Evolutionary conservation across 2,888 invertebrate species (phyloP), one percentile per base, ranked within the genome.

Genomic region (Sceliomorpha sp.): DNA sequence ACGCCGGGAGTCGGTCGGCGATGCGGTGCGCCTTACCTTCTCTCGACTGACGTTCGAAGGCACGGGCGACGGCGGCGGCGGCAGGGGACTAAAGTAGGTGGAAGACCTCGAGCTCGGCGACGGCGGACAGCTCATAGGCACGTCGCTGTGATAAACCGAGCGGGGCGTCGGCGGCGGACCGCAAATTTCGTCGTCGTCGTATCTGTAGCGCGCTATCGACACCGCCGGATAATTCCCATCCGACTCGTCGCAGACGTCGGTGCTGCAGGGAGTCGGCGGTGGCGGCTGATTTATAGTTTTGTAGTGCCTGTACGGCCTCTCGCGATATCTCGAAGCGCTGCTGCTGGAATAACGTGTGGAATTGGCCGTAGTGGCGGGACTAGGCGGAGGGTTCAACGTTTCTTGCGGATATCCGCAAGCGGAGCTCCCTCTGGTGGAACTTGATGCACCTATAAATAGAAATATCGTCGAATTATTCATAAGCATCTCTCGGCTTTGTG

Each of bases 251-350:
- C 96, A 97, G 73, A 97, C 95, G 77, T 98, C 98, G 26, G 98
- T 97, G 74, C 96, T 96, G 84, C 97, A 98, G 0, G 98, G 98
- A 13, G 98, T 98, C 7, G 97, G 97, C 15, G 97, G 98, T 4
- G 97, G 97, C 0, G 96, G 95, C 86, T 95, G 94, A 89, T 93
- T 94, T 69, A 94, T 94, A 73, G 92, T 90, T 74, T 92, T 85
- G 87, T 95, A 94, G 88, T 95, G 94, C 15, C 94, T 90, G 88
- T 94, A 94, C 1, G 95, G 93, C 3, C 69, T 66, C 10, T 70
- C 69, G 60, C 93, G 91, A 51, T 94, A 93, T 9, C 92, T 89
- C 3, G 91, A 89, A 1, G 89, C 90, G 75, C 90, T 92, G 81
- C 91, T 92, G 68, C 90, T 90, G 17, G 88, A 83, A 20, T 84